Evolutionary conservation across 2,797 vertebrate genomes (phyloP), one percentile per base, ranked within the genome.

Genomic region (Periparus ater): DNA sequence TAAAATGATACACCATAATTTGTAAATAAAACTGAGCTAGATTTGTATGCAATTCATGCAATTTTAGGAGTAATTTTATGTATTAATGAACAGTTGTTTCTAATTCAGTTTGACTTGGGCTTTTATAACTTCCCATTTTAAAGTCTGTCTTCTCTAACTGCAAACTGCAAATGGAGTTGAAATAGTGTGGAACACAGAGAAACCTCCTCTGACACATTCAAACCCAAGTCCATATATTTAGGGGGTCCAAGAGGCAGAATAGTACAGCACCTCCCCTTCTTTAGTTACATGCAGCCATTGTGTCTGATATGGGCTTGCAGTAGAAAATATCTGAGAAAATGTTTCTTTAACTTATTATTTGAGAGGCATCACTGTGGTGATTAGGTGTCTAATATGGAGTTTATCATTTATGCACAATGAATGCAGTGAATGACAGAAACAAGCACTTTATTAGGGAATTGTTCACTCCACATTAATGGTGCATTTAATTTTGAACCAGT

Each of bases 401-500:
- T 95, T 85, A 45, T 53, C 4, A 57, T 79, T 85, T 84, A 62
- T 81, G 54, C 74, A 34, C 45, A 92, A 94, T 48, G 55, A 66
- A 94, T 81, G 48, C 68, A 75, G 27, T 51, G 38, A 95, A 81
- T 53, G 71, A 91, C 77, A 91, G 86, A 83, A 86, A 72, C 36
- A 79, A 85, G 54, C 11, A 77, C 38, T 93, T 95, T 61, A 55
- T 8, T 83, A 55, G 47, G 40, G 26, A 88, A 86, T 65, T 92
- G 51, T 86, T 78, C 61, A 50, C 73, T 93, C 85, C 51, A 60
- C 68, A 82, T 92, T 96, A 97, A 91, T 76, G 78, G 44, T 87
- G 45, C 61, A 88, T 81, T 55, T 68, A 60, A 93, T 96, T 96
- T 94, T 93, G 90, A 92, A 93, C 78, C 83, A 94, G 89, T 42